phyloP scores from a whole-genome alignment of 2,113 vertebrate genomes.

The Poeciliopsis turrubarensis region DNA sequence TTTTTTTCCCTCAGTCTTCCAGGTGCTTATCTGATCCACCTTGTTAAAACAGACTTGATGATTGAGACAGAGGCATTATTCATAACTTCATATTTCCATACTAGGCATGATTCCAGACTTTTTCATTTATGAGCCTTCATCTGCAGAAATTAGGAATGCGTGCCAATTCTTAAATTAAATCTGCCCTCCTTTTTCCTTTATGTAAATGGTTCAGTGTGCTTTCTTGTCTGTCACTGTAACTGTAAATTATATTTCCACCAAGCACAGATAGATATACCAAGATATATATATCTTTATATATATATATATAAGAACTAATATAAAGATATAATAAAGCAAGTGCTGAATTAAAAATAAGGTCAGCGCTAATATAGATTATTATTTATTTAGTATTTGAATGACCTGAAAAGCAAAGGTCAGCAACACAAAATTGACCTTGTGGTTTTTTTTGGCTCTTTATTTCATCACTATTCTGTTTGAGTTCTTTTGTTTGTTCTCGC shows the following conservation, averaged over 20 bases:
- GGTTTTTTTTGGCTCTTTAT: constrained; percentile 40
- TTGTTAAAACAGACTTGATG: constrained; percentile 92
- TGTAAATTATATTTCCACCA: constrained; percentile 62
- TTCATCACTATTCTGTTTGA: constrained; percentile 35
- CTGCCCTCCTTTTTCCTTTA: constrained; percentile 88
- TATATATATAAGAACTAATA: no score
- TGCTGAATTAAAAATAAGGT: no score
- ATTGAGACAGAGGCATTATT: constrained; percentile 97
- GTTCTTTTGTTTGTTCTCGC: constrained; percentile 22
- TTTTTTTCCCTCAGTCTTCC: constrained; percentile 55
- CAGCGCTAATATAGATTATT: no score
- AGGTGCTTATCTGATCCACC: constrained; percentile 86
- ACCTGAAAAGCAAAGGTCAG: constrained; percentile 40
- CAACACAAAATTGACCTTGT: constrained; percentile 30
- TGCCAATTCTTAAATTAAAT: constrained; percentile 99
- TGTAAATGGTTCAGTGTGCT: constrained; percentile 88
- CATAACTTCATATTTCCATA: constrained; percentile 96
- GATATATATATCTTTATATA: no score
- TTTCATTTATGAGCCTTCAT: constrained; percentile 98
- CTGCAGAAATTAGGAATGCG: constrained; percentile 86
- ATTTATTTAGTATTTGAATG: constrained; percentile 17
- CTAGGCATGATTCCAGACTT: constrained; percentile 92
- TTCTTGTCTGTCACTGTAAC: constrained; percentile 69
- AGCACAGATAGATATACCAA: constrained; percentile 17
- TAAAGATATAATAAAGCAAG: no score